Evolutionary conservation across 2,888 invertebrate species (phyloP).

Genomic region (Dynastes maya): DNA sequence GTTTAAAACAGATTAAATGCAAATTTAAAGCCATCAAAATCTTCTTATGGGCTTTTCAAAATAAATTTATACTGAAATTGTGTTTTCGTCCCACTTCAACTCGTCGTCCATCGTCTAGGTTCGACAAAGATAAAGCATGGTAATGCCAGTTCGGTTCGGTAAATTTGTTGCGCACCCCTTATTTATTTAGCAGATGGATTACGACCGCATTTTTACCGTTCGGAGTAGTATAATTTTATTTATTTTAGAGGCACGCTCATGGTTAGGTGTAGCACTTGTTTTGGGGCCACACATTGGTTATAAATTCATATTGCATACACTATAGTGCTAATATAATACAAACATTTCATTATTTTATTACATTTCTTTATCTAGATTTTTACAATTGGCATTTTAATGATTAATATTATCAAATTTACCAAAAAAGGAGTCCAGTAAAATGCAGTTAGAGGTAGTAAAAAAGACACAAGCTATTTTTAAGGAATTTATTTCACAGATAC

Average conservation of each 20-base stretch:
- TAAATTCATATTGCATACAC: no score
- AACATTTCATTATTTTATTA: no score
- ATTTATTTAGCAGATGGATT: conserved; percentile 47
- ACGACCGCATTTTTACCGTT: conserved; percentile 47
- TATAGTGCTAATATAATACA: no score
- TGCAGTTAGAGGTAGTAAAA: no score
- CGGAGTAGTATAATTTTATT: conserved; percentile 20
- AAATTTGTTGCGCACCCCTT: conserved; percentile 45
- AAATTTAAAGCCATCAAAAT: conserved; percentile 49
- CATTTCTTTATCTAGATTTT: no score
- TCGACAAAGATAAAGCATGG: conserved; percentile 18
- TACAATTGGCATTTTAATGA: no score
- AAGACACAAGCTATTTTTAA: no score
- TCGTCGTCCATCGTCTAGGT: background rate
- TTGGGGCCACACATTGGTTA: no score
- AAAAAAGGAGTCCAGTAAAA: no score
- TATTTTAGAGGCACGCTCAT: background rate
- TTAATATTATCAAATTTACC: no score
- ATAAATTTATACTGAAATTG: conserved; percentile 40
- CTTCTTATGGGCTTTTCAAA: conserved; percentile 49
- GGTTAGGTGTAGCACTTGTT: no score
- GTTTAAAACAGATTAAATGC: conserved; percentile 52
- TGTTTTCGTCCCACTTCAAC: conserved; percentile 32
- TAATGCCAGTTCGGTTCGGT: conserved; percentile 29
- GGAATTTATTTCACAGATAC: no score